Percentiles rank a stretch among this genome's conserved stretches.
Conservation (phyloP, 2,113 vertebrate genomes). For the Chunga burmeisteri region DNA sequence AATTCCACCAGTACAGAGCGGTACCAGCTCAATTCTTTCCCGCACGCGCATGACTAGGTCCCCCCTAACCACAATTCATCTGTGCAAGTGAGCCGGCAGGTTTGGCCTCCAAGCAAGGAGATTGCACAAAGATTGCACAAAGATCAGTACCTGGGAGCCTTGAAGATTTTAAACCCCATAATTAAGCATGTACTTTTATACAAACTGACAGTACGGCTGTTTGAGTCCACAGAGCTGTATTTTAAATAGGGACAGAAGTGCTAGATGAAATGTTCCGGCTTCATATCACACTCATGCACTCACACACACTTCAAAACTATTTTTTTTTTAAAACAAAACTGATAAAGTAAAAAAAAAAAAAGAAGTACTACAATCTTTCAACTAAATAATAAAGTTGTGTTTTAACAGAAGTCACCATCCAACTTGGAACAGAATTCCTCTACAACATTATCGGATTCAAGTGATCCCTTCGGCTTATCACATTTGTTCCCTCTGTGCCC, state of each 20-base stretch:
- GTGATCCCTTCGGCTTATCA: background rate
- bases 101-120: background rate
- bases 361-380: background rate
- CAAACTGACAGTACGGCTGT: background rate
- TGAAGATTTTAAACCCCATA: fast-evolving
- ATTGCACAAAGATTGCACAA: fast-evolving
- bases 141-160: background rate
- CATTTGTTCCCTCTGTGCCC: background rate
- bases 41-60: fast-evolving
- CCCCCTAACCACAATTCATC: fast-evolving
- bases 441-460: background rate
- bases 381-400: background rate
- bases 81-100: fast-evolving
- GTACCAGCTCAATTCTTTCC: background rate
- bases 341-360: background rate
- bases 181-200: fast-evolving
- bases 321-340: background rate
- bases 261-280: background rate
- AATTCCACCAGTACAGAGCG: fast-evolving
- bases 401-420: background rate
- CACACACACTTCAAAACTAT: background rate
- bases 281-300: background rate
- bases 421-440: background rate
- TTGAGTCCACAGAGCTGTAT: background rate
- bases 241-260: background rate